phyloP scores from a whole-genome alignment of 35 echinoderm and acorn worm genomes.

The Amphiura filiformis region DNA sequence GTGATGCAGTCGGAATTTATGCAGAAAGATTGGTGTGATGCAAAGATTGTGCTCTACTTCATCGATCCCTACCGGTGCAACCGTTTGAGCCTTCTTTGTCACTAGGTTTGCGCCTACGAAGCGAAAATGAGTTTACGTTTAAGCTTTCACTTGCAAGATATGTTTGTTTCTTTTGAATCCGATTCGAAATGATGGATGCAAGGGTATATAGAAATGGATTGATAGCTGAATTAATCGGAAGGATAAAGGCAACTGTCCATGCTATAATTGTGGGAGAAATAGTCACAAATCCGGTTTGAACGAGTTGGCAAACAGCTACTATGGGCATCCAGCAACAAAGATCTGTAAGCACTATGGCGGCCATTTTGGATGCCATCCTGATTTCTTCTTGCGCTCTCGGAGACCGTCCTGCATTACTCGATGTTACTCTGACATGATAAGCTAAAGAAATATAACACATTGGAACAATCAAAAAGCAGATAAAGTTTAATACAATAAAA shows the following conservation, averaged over 20 bases:
- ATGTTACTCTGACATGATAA: background rate
- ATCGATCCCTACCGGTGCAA: no score
- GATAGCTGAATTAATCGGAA: slow-evolving; percentile 61
- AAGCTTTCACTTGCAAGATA: no score
- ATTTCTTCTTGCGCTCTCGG: slow-evolving; percentile 8
- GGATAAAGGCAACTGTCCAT: slow-evolving; percentile 49
- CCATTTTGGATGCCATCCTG: slow-evolving; percentile 19
- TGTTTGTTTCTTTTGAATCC: background rate
- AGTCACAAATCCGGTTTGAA: background rate
- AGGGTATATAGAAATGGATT: slow-evolving; percentile 54
- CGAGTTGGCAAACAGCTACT: slow-evolving; percentile 17
- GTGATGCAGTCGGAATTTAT: no score
- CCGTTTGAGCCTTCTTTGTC: no score
- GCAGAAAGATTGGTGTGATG: no score
- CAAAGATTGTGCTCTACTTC: no score
- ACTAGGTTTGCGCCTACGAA: no score
- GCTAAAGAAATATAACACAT: slow-evolving; percentile 13
- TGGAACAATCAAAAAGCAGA: background rate
- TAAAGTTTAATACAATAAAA: slow-evolving; percentile 20
- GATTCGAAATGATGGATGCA: background rate
- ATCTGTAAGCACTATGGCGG: slow-evolving; percentile 35
- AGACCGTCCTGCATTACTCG: background rate
- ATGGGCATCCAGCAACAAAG: slow-evolving; percentile 61
- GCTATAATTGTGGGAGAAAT: slow-evolving; percentile 23
- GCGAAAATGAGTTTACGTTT: no score